Evolutionary conservation across 2,888 invertebrate species (phyloP), one percentile per base, ranked within the genome.

Genomic region (Trichopria drosophilae): DNA sequence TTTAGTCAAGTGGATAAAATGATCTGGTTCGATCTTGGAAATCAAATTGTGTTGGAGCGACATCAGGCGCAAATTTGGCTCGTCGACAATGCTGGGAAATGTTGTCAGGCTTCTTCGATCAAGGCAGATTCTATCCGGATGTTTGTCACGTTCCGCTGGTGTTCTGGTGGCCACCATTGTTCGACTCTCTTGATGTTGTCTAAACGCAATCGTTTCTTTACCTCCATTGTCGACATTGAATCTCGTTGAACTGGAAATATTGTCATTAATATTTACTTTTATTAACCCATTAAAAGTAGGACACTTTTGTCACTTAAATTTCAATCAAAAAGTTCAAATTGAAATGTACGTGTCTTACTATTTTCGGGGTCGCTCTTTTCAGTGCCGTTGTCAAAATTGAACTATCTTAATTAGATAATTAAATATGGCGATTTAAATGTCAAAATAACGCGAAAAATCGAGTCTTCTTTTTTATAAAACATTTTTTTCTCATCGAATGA

Each of bases 21-120:
- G 67, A 5, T 81, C 75, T 44, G 86, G 85, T 53, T 88, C 83
- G 59, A 92, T 81, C 66, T 83, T 84, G 55, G 82, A 87, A 54
- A 96, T 87, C 66, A 91, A 81, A 79, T 96, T 96, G 77, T 95
- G 94, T 72, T 96, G 95, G 53, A 95, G 81, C 35, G 95, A 95
- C 59, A 96, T 78, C 54, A 95, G 80, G 46, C 93, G 82, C 50
- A 94, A 79, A 58, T 86, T 86, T 15, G 87, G 84, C 69, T 92
- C 93, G 43, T 87, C 88, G 55, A 90, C 86, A 63, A 94, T 85
- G 55, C 85, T 79, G 1, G 94, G 94, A 66, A 93, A 85, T 18
- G 84, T 82, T n/a, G 88, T 87, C 45, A 94, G 78, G 22, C 93
- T 92, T 47, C 89, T 79, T 66, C 90, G 82, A 75, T 95, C 94